Percentiles rank a stretch among this genome's conserved stretches.
Conservation (phyloP, 2,797 vertebrate genomes). For the Neomorphus geoffroyi region DNA sequence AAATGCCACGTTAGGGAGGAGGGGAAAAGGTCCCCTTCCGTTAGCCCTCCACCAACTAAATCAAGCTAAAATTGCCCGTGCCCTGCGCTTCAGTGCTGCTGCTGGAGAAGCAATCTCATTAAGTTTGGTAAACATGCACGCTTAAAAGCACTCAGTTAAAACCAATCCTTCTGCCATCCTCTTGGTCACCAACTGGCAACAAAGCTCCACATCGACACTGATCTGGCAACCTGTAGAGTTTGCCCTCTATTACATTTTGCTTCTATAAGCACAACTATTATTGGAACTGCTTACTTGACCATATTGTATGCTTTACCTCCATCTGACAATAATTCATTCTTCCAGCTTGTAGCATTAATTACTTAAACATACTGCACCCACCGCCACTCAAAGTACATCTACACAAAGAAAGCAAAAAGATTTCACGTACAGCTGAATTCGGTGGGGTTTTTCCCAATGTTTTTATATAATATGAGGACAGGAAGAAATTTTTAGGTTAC, state of each 20-base stretch:
- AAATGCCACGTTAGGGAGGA: not conserved
- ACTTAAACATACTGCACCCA: not conserved
- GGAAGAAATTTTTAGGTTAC: not conserved
- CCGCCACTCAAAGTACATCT: not conserved
- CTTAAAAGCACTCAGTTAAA: constrained; percentile 33
- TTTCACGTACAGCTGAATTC: not conserved
- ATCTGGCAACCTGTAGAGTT: constrained; percentile 47
- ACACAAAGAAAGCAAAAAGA: not conserved
- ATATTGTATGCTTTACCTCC: constrained; percentile 38
- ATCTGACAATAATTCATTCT: constrained; percentile 46
- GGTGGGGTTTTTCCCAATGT: not conserved
- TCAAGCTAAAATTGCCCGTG: not conserved
- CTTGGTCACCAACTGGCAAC: constrained; percentile 34
- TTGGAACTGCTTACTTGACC: constrained; percentile 54
- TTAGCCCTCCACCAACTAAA: not conserved
- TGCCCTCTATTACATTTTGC: constrained; percentile 40
- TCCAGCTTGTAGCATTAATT: constrained; percentile 43
- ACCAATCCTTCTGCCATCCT: constrained; percentile 43
- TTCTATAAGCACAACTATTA: constrained; percentile 45
- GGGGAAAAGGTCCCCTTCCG: not conserved
- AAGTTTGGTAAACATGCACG: not conserved
- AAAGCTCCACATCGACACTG: not conserved
- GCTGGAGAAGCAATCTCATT: constrained; percentile 37
- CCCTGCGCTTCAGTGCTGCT: not conserved
- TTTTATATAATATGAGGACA: not conserved